Percentiles rank a stretch among this genome's conserved stretches.
Evolutionary conservation across 2,797 vertebrate species (phyloP).

Genomic region (Epinephelus malabaricus): DNA sequence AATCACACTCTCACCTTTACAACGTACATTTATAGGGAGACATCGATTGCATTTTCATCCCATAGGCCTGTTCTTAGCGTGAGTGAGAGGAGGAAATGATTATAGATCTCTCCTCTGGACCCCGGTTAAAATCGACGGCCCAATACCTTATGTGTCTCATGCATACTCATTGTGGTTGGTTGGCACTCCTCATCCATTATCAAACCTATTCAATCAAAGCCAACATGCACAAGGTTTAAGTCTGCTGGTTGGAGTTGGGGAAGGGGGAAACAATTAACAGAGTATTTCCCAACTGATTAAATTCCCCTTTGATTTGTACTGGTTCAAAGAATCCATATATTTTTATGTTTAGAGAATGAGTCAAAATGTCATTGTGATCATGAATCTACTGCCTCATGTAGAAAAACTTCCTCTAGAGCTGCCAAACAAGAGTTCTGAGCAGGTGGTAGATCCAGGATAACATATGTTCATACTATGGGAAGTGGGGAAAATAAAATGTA

Average conservation of each 20-base stretch:
- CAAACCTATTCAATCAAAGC: conserved; percentile 55
- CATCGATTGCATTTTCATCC: conserved; percentile 68
- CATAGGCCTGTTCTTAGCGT: conserved; percentile 49
- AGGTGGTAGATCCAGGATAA: conserved; percentile 7
- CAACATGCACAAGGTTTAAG: conserved; percentile 39
- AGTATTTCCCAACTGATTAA: conserved; percentile 48
- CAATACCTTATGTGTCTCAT: conserved; percentile 55
- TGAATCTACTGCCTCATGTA: conserved; percentile 24
- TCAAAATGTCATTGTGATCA: conserved; percentile 47
- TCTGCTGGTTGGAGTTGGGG: conserved; percentile 15
- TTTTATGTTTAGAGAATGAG: conserved; percentile 43
- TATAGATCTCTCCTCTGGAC: conserved; percentile 70
- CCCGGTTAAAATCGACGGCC: conserved; percentile 68
- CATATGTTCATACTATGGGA: not conserved
- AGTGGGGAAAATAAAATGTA: not conserved
- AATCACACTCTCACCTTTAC: conserved; percentile 71
- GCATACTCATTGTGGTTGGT: conserved; percentile 55
- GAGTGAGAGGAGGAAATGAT: conserved; percentile 70
- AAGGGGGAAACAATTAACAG: conserved; percentile 54
- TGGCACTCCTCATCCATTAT: conserved; percentile 51
- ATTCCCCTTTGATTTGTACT: conserved; percentile 46
- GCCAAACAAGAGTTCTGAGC: not conserved
- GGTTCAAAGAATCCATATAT: conserved; percentile 54
- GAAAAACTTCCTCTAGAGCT: not conserved
- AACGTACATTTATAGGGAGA: conserved; percentile 66